A percentile compares a stretch with the other conserved stretches of the same genome.
Conservation (phyloP, 1,140 invertebrate genomes). For the Neotoxoptera formosana region DNA sequence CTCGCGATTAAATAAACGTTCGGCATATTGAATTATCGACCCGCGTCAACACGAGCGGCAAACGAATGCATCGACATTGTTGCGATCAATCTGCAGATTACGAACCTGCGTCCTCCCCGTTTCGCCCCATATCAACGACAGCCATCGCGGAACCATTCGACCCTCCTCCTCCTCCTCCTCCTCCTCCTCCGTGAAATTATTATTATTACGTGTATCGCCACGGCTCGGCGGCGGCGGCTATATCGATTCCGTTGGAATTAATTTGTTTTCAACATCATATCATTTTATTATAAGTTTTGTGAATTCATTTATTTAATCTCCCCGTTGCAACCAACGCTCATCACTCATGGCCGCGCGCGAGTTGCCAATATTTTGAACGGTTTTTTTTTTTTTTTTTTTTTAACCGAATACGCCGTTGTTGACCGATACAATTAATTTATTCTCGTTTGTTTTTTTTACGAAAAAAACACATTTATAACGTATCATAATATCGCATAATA, state of each 20-base stretch:
- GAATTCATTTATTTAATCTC: constrained; percentile 23
- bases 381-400: background rate
- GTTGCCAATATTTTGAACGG: background rate
- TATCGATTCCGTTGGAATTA: constrained; percentile 18
- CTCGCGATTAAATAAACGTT: background rate
- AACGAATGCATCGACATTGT: constrained; percentile 27
- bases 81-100: constrained; percentile 38
- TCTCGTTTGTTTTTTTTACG: background rate
- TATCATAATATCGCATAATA: no score
- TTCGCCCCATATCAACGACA: background rate
- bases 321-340: background rate
- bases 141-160: background rate
- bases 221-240: no score
- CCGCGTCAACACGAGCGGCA: background rate
- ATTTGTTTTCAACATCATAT: constrained; percentile 7
- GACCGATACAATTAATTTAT: background rate
- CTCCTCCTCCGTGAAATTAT: background rate
- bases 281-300: no score
- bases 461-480: background rate
- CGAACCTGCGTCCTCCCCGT: background rate
- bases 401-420: background rate
- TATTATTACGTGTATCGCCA: no score
- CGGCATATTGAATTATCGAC: background rate
- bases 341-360: background rate
- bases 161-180: no score